Conservation (phyloP, 2,888 invertebrate genomes). For the Stenolophus ochropezus region DNA sequence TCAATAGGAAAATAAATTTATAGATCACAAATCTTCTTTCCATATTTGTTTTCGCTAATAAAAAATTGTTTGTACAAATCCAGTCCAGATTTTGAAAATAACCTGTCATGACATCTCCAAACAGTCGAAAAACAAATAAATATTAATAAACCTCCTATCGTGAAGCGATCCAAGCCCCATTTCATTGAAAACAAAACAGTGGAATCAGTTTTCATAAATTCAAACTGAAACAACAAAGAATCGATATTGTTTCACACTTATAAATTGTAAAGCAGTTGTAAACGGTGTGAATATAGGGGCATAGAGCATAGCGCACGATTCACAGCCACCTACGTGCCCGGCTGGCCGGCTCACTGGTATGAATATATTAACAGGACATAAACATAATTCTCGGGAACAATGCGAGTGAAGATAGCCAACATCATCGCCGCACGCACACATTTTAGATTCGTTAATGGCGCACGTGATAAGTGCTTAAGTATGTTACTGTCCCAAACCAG, state of each 20-base stretch:
- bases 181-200: slow-evolving; percentile 24
- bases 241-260: slow-evolving; percentile 59
- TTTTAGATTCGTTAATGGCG: slow-evolving; percentile 49
- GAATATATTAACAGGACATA: slow-evolving; percentile 71
- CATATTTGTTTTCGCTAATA: background rate
- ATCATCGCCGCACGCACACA: slow-evolving; percentile 53
- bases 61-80: background rate
- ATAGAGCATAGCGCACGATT: slow-evolving; percentile 63
- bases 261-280: slow-evolving; percentile 56
- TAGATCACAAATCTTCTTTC: background rate
- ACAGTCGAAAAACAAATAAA: slow-evolving; percentile 17
- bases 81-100: background rate
- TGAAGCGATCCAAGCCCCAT: background rate
- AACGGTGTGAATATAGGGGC: slow-evolving; percentile 56
- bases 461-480: slow-evolving; percentile 49
- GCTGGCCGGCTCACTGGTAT: slow-evolving; percentile 67
- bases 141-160: slow-evolving; percentile 27
- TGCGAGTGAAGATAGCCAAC: slow-evolving; percentile 64
- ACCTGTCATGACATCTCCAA: background rate
- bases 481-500: slow-evolving; percentile 28
- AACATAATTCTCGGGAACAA: slow-evolving; percentile 69
- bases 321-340: slow-evolving; percentile 67
- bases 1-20: background rate
- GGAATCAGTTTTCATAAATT: slow-evolving; percentile 58
- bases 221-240: slow-evolving; percentile 52